Base-by-base conservation (phyloP, 64 coral and sea anemone species). In the Stichodactyla helianthus region DNA sequence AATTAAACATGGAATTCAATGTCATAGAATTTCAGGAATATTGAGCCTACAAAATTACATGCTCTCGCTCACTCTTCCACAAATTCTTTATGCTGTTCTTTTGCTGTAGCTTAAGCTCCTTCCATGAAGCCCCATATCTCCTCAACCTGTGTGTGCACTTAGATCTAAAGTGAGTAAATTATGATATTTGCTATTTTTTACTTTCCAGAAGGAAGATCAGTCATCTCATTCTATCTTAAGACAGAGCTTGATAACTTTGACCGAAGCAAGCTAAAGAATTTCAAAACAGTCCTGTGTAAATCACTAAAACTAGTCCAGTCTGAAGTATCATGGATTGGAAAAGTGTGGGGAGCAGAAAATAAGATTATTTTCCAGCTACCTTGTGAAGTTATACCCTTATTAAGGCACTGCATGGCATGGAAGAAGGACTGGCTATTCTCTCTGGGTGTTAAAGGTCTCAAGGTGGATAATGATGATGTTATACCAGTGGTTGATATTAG, bases 371-470 rank as follows among this genome's bases (percentile, higher is more conserved):
- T 86, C 44, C 87, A 89, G 67, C 12, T 95, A 28, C 90, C 90
- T 11, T 52, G 82, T 70, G 87, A 95, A 55, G 67, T 79, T 19
- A 16, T 92, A 10, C 53, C 83, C 12, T 64, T 89, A 5, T 68
- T 95, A 63, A 68, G 83, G 6, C 93, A 95, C 54, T 95, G 93
- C 35, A 86, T 87, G 1, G 93, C 90, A 14, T 95, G 93, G 93
- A 92, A 76, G 27, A 95, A 95, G 51, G 87, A 85, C 4, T 95
- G 93, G 93, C 87, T 95, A 17, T 91, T 95, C 56, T 86, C 89
- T 2, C 26, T 92, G 10, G 50, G 60, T 50, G 83, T 95, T 16
- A 53, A 82, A 19, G 87, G 87, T 0, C 19, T 95, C 0, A 59
- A 92, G 56, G 57, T 95, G 0, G 59, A 85, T 79, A 84, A 82